Evolutionary conservation across 2,888 invertebrate genomes (phyloP).

Genomic region (Hirtodrosophila alboralis): DNA sequence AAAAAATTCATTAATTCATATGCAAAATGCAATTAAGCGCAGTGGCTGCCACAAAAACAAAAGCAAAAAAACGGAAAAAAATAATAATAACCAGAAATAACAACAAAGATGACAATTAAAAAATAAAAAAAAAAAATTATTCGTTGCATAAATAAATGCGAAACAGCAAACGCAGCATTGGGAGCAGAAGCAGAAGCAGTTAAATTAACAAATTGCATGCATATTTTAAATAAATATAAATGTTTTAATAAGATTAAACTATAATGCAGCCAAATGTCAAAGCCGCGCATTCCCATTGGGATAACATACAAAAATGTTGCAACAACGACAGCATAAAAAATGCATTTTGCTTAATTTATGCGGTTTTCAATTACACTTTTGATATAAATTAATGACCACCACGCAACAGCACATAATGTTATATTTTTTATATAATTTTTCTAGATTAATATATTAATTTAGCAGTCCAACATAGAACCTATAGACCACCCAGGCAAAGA

Average conservation of each 20-base stretch:
- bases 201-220: constrained; percentile 81
- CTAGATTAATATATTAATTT: constrained; percentile 62
- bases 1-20: constrained; percentile 81
- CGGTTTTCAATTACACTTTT: constrained; percentile 78
- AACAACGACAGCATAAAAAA: constrained; percentile 34
- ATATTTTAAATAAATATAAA: constrained; percentile 80
- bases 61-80: constrained; percentile 36
- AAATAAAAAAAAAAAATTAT: constrained; percentile 38
- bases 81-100: constrained; percentile 27
- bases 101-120: constrained; percentile 48
- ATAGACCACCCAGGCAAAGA: constrained; percentile 24
- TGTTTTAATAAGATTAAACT: constrained; percentile 81
- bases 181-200: constrained; percentile 71
- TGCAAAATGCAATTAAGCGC: constrained; percentile 81
- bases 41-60: constrained; percentile 68
- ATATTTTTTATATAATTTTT: constrained; percentile 11
- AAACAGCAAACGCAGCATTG: constrained; percentile 72
- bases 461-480: constrained; percentile 26
- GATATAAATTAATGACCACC: constrained; percentile 75
- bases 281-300: constrained; percentile 71
- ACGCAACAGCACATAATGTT: constrained; percentile 7
- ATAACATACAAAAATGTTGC: constrained; percentile 40
- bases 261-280: constrained; percentile 77
- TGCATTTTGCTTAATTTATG: constrained; percentile 69
- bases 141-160: constrained; percentile 65